Percentiles rank a stretch among this genome's conserved stretches.
These are phyloP conservation scores for Zaprionus nigranus DNA, from an alignment of 1,140 invertebrate genomes.

Conservation along the genomic window DNA sequence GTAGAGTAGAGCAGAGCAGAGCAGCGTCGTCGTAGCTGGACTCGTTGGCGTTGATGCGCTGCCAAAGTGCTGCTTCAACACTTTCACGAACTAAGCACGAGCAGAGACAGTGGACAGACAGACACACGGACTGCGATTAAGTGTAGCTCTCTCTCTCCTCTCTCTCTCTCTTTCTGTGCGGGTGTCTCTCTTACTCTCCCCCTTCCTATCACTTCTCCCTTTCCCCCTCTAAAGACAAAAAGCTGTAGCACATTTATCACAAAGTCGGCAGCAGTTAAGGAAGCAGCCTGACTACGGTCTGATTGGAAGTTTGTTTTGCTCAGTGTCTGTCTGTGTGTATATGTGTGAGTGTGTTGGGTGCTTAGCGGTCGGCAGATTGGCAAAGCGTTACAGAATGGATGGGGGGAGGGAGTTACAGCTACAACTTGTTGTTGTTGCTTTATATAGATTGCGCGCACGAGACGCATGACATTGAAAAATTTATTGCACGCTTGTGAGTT, in stretches of 20 bases:
- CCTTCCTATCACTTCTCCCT: not conserved
- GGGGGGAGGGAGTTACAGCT: conserved; percentile 23
- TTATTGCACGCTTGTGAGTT: conserved; percentile 80
- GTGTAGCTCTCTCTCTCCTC: not conserved
- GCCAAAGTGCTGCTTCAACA: conserved; percentile 82
- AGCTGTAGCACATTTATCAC: conserved; percentile 82
- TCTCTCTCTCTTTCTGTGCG: not conserved
- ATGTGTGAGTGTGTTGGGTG: conserved; percentile 63
- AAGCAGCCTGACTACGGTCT: conserved; percentile 6
- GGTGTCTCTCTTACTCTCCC: not conserved
- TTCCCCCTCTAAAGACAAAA: conserved; percentile 67
- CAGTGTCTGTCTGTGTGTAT: not conserved
- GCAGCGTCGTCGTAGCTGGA: not conserved
- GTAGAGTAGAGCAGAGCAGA: not conserved
- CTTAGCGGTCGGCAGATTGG: conserved; percentile 69
- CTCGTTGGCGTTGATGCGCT: conserved; percentile 76
- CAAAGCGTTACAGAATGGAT: conserved; percentile 13
- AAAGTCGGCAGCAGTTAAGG: conserved; percentile 63
- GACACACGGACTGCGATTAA: conserved; percentile 3
- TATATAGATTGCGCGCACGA: conserved; percentile 73
- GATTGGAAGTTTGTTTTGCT: conserved; percentile 4
- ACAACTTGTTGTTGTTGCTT: conserved; percentile 18
- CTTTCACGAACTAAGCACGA: conserved; percentile 56
- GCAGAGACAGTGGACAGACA: conserved; percentile 13
- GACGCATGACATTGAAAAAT: conserved; percentile 82